Conservation (phyloP, 2,113 vertebrate species). For the Centropus unirufus region DNA sequence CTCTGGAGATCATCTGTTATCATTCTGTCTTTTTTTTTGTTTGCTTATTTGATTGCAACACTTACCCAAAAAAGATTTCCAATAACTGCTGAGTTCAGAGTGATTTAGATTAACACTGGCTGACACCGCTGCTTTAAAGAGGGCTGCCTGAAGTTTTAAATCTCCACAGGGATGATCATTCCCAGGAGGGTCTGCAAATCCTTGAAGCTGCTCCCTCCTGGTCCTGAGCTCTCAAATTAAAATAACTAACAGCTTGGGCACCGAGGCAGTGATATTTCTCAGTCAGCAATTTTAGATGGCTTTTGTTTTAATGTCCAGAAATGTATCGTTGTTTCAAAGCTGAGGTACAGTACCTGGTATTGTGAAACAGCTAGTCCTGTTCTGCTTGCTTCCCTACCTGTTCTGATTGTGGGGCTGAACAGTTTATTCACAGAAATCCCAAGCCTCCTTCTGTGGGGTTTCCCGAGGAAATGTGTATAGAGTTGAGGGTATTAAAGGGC, state of each 20-base stretch:
- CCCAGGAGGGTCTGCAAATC: slow-evolving; percentile 28
- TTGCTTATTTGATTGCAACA: slow-evolving; percentile 60
- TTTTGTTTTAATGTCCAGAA: slow-evolving; percentile 5
- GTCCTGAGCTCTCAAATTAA: slow-evolving; percentile 1
- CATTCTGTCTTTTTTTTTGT: slow-evolving; percentile 26
- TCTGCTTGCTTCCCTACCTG: background rate
- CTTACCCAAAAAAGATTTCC: slow-evolving; percentile 60
- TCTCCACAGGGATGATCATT: slow-evolving; percentile 17
- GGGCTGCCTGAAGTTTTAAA: slow-evolving; percentile 33
- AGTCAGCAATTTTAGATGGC: background rate
- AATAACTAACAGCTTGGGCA: background rate
- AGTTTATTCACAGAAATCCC: background rate
- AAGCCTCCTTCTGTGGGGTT: fast-evolving
- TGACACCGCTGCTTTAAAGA: slow-evolving; percentile 14
- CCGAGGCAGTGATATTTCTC: background rate
- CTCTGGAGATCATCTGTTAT: background rate
- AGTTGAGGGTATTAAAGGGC: background rate
- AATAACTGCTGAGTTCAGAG: slow-evolving; percentile 42
- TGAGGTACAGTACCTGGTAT: background rate
- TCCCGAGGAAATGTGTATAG: background rate
- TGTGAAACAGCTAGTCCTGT: background rate
- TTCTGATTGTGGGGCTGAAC: background rate
- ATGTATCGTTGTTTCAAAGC: background rate
- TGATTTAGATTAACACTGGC: slow-evolving; percentile 55
- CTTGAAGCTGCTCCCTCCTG: slow-evolving; percentile 26